A percentile compares a stretch with the other conserved stretches of the same genome.
Conservation (phyloP, 92 coral and sea anemone species). For the Plumapathes pennacea region DNA sequence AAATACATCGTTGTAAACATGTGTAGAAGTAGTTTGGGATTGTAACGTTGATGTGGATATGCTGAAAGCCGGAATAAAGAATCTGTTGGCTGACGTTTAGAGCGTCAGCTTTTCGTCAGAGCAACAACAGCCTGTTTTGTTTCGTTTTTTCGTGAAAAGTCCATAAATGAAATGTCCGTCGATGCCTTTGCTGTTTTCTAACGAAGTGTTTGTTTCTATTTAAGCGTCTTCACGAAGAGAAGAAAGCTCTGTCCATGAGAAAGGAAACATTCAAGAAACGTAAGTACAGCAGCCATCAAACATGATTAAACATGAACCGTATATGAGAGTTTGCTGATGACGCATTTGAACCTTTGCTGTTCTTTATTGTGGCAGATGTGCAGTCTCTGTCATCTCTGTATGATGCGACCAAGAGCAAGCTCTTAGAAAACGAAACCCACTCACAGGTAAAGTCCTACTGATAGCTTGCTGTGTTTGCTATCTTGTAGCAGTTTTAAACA, state of each 20-base stretch:
- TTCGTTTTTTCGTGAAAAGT: no score
- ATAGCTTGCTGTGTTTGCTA: background rate
- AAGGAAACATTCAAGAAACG: conserved; percentile 83
- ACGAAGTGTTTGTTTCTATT: background rate
- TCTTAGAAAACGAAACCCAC: conserved; percentile 91
- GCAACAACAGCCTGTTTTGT: no score
- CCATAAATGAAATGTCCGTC: no score
- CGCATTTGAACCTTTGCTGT: background rate
- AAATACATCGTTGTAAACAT: no score
- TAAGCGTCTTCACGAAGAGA: conserved; percentile 83
- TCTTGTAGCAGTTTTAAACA: no score
- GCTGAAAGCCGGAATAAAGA: no score
- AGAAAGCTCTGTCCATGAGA: conserved; percentile 64
- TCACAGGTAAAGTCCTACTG: conserved; percentile 65
- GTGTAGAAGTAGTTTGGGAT: no score
- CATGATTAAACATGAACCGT: background rate
- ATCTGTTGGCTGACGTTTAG: no score
- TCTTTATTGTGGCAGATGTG: conserved; percentile 49
- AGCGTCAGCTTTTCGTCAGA: no score
- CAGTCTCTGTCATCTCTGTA: conserved; percentile 65
- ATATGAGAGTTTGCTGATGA: background rate
- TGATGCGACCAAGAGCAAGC: conserved; percentile 80
- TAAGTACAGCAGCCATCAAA: conserved; percentile 28
- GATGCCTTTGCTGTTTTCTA: background rate
- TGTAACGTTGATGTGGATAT: no score